phyloP scores from a whole-genome alignment of 2,888 invertebrate species.

The Ectobius pallidus region DNA sequence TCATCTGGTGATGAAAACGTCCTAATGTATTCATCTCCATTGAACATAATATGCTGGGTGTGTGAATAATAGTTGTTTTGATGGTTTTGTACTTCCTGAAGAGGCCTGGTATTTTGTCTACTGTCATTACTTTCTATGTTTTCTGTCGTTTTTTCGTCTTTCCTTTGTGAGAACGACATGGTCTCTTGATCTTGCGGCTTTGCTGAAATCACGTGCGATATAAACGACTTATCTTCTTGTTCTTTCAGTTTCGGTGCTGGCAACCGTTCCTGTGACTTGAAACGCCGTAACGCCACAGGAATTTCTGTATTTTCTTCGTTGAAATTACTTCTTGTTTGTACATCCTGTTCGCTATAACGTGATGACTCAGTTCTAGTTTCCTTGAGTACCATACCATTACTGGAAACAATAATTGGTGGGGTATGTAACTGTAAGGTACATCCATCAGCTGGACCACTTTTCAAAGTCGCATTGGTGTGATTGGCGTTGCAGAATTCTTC shows the following conservation, averaged over 20 bases:
- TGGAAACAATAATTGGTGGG: neutral
- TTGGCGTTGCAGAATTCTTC: neutral
- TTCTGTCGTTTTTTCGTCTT: neutral
- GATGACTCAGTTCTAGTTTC: neutral
- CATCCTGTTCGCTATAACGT: neutral
- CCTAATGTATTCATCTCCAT: slow-evolving; percentile 4
- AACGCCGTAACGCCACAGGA: neutral
- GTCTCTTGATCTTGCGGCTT: slow-evolving; percentile 22
- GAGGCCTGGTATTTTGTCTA: neutral
- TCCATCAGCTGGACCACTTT: neutral
- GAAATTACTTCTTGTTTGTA: no score
- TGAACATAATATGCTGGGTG: slow-evolving; percentile 19
- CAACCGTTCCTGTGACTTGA: neutral
- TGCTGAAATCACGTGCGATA: slow-evolving; percentile 13
- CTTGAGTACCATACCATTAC: neutral
- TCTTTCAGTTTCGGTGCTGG: neutral
- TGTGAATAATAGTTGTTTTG: neutral
- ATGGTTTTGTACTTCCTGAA: slow-evolving; percentile 2
- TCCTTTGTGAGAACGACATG: slow-evolving; percentile 18
- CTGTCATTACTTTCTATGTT: neutral
- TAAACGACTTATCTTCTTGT: neutral
- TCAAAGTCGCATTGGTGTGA: neutral
- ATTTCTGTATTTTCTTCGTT: neutral
- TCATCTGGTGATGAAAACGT: neutral
- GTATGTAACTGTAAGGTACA: neutral